These are phyloP conservation scores for Microcebus murinus DNA, from an alignment of 2,113 vertebrate species.

Conservation along the genomic window DNA sequence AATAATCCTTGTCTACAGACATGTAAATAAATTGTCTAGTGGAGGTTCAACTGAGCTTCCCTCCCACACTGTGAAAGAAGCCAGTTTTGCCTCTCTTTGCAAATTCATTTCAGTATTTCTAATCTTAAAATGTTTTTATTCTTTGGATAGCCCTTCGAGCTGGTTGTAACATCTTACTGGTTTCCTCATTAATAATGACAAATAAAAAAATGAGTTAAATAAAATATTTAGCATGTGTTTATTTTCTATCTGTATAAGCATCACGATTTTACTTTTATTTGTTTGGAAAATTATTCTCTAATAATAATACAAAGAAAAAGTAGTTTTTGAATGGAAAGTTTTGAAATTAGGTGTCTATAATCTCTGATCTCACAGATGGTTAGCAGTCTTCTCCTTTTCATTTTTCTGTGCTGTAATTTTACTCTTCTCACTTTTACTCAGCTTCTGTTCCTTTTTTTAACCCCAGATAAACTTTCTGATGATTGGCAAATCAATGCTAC, in stretches of 20 bases:
- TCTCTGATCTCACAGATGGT: neutral
- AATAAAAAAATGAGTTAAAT: neutral
- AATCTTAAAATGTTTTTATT: neutral
- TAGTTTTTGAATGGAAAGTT: conserved; percentile 4
- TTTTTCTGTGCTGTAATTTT: neutral
- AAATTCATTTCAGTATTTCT: neutral
- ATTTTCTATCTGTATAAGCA: neutral
- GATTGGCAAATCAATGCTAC: neutral
- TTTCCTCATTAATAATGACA: neutral
- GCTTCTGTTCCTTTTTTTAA: neutral
- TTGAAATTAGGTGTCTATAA: conserved; percentile 5
- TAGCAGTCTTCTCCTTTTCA: neutral
- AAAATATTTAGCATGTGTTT: neutral
- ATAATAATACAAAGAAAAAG: neutral
- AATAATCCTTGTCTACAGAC: neutral
- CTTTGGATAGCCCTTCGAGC: neutral
- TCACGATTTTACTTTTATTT: neutral
- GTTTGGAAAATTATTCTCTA: neutral
- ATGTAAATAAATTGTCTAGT: neutral
- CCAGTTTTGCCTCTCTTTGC: neutral
- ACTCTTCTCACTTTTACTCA: neutral
- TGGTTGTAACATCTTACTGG: neutral
- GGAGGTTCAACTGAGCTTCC: neutral
- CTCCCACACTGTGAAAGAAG: neutral
- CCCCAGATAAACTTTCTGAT: neutral